Evolutionary conservation across 2,113 vertebrate genomes (phyloP), one percentile per base, ranked within the genome.

Genomic region (Nansenia antarctica): DNA sequence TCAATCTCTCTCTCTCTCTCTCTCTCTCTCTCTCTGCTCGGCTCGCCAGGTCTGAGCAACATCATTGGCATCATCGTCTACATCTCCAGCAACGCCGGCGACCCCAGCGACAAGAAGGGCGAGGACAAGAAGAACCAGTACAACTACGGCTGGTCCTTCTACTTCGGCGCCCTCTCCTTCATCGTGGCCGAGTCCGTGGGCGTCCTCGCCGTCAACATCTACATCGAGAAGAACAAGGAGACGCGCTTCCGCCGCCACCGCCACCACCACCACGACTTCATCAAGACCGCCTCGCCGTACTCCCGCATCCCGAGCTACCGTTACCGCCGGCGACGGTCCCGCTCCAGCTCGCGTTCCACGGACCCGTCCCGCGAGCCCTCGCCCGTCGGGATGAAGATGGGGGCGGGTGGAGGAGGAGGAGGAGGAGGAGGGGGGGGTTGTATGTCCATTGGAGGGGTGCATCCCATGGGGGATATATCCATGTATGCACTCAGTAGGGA

Each of bases 61-160:
- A 98, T 99, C 75, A 99, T 99, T 1, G 98, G 98, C 65, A 99
- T 99, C 85, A 99, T 99, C 34, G 96, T 99, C 76, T 99, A 99
- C 91, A 99, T 99, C 74, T 99, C 98, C 54, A 99, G 98, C 91
- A 99, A 99, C 5, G 93, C 97, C 0, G 98, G 97, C 1, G 97
- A 99, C 87, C 98, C 97, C 5, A 58, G 55, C 55, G 55, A 58
- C 55, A 98, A 98, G 78, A 91, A 96, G 0, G 97, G 96, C 0
- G 97, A 98, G 62, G 97, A 98, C 92, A 98, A 94, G 78, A 99
- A 98, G 86, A 96, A 91, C 89, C 94, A 95, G 1, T 98, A 99
- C 87, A 95, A 94, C 85, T 99, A 99, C 0, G 97, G 98, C 0
- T 99, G 98, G 98, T 98, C 97, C 0, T 99, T 99, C 76, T 99